A percentile compares a stretch with the other conserved stretches of the same genome.
phyloP scores from a whole-genome alignment of 2,797 vertebrate species.

The Microctenopoma steveboyesi region DNA sequence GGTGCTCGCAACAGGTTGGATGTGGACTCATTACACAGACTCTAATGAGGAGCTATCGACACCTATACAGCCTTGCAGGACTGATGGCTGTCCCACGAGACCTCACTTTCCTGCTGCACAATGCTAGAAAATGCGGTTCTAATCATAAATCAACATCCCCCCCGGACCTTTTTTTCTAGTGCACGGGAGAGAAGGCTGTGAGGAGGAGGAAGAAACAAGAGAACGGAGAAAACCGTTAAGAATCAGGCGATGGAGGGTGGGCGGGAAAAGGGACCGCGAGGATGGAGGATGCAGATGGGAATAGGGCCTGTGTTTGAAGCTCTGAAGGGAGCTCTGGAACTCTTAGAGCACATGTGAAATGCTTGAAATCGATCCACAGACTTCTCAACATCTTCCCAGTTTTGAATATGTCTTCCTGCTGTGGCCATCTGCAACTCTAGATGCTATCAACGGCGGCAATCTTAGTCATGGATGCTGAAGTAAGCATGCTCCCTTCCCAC shows the following conservation, averaged over 20 bases:
- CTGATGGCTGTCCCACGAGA: conserved; percentile 61
- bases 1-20: conserved; percentile 49
- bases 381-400: conserved; percentile 27
- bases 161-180: conserved; percentile 5
- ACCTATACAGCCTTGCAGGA: conserved; percentile 52
- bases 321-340: conserved; percentile 22
- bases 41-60: conserved; percentile 70
- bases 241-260: conserved; percentile 3
- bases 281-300: conserved; percentile 20
- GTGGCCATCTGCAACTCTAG: conserved; percentile 53
- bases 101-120: conserved; percentile 40
- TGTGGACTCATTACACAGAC: conserved; percentile 60
- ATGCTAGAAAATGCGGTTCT: conserved; percentile 48
- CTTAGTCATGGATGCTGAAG: conserved; percentile 58
- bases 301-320: conserved; percentile 22
- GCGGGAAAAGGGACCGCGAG: conserved; percentile 8
- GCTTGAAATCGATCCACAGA: conserved; percentile 50
- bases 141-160: conserved; percentile 57
- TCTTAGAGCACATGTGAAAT: conserved; percentile 9
- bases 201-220: background rate
- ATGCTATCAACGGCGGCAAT: conserved; percentile 52
- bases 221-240: conserved; percentile 25
- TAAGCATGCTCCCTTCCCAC: background rate
- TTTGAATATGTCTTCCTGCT: conserved; percentile 40
- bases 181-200: conserved; percentile 2